Conservation (phyloP, 2,888 invertebrate species). For the Ypsolopha scabrella region DNA sequence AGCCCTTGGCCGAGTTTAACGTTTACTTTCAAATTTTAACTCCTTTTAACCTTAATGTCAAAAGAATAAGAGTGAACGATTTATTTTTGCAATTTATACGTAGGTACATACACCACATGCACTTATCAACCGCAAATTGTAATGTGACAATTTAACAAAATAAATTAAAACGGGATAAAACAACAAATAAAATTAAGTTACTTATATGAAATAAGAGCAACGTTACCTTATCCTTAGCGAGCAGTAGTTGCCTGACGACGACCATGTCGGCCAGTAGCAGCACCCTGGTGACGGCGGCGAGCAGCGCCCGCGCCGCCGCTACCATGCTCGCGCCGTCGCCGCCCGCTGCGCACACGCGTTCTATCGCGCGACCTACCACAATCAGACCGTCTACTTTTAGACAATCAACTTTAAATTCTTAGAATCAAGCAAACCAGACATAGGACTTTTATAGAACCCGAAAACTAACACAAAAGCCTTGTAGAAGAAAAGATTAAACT, state of each 20-base stretch:
- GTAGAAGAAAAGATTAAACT: too few species aligned
- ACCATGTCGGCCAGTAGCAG: slow-evolving; percentile 97
- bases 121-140: not conserved
- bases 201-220: not conserved
- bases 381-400: not conserved
- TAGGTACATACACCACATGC: too few species aligned
- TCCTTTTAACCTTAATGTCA: too few species aligned
- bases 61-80: too few species aligned
- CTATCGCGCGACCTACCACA: slow-evolving; percentile 86
- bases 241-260: slow-evolving; percentile 94
- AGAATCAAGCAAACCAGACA: too few species aligned
- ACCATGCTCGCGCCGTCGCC: slow-evolving; percentile 84
- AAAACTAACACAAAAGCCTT: too few species aligned
- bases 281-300: slow-evolving; percentile 95
- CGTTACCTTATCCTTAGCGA: slow-evolving; percentile 93
- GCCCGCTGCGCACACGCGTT: slow-evolving; percentile 82
- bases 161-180: not conserved
- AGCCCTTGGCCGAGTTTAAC: too few species aligned
- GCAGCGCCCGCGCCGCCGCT: slow-evolving; percentile 90
- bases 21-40: too few species aligned
- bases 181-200: not conserved
- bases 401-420: too few species aligned
- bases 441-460: too few species aligned
- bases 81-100: too few species aligned
- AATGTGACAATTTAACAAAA: not conserved